Conservation (phyloP, 2,797 vertebrate genomes). For the Melopsittacus undulatus region DNA sequence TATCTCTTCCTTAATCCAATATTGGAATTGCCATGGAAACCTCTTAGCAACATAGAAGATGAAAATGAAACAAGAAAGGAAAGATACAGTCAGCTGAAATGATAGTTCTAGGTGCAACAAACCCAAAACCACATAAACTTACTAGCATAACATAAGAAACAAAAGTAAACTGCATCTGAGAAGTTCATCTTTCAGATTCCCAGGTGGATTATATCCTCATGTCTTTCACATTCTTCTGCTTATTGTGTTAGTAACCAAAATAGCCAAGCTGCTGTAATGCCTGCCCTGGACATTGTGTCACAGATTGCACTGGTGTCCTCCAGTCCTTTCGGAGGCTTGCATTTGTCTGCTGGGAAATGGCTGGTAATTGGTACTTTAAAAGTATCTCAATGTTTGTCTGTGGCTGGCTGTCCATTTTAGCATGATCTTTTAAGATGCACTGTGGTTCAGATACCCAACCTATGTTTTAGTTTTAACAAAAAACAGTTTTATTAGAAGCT, state of each 20-base stretch:
- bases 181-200: neutral
- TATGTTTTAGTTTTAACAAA: neutral
- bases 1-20: slow-evolving; percentile 23
- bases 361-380: neutral
- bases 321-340: neutral
- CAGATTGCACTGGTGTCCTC: neutral
- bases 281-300: neutral
- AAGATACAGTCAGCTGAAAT: neutral
- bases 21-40: slow-evolving; percentile 61
- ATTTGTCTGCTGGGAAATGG: neutral
- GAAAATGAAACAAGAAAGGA: neutral
- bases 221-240: neutral
- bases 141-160: neutral
- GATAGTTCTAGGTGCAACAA: neutral
- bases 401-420: neutral
- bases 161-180: neutral
- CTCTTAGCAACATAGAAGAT: slow-evolving; percentile 20
- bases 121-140: neutral
- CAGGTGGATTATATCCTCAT: neutral
- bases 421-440: neutral
- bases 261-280: neutral
- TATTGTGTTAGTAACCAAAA: neutral
- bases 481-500: neutral
- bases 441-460: neutral
- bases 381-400: neutral